These are phyloP conservation scores for Meta bourneti DNA, from an alignment of 2,888 invertebrate genomes.

Conservation along the genomic window DNA sequence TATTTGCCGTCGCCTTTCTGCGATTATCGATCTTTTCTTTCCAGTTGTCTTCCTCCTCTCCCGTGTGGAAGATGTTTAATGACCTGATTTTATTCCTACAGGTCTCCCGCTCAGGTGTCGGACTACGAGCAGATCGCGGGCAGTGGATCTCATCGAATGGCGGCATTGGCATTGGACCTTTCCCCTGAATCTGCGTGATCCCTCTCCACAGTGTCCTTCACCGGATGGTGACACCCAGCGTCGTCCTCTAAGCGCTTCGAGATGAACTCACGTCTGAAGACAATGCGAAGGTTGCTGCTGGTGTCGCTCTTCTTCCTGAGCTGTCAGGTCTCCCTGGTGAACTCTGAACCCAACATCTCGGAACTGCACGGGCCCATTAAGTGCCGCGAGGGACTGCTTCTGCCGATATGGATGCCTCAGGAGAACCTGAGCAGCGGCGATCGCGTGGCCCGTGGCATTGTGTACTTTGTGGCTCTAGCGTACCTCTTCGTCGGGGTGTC, in stretches of 20 bases:
- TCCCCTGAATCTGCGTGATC: slow-evolving; percentile 18
- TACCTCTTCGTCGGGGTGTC: slow-evolving; percentile 99
- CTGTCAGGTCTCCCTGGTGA: slow-evolving; percentile 30
- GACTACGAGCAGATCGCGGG: slow-evolving; percentile 26
- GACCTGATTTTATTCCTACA: slow-evolving; percentile 44
- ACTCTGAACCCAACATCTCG: not conserved
- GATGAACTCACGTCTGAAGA: slow-evolving; percentile 23
- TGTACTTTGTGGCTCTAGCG: slow-evolving; percentile 93
- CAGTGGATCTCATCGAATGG: slow-evolving; percentile 40
- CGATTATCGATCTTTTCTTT: slow-evolving; percentile 57
- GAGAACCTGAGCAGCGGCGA: slow-evolving; percentile 88
- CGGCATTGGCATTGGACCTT: slow-evolving; percentile 18
- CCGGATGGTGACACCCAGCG: slow-evolving; percentile 14
- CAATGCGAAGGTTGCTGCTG: slow-evolving; percentile 18
- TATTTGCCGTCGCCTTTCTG: slow-evolving; percentile 24
- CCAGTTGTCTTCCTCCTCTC: slow-evolving; percentile 39
- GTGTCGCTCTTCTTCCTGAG: slow-evolving; percentile 38
- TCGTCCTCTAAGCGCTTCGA: not conserved
- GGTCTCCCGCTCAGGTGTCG: slow-evolving; percentile 37
- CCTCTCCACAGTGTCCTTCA: not conserved
- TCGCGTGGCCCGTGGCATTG: slow-evolving; percentile 90
- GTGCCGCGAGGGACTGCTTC: slow-evolving; percentile 91
- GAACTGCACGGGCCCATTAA: slow-evolving; percentile 12
- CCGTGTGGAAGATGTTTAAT: slow-evolving; percentile 42
- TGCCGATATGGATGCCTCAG: slow-evolving; percentile 94